Evolutionary conservation across 2,113 vertebrate genomes (phyloP), one percentile per base, ranked within the genome.

Genomic region (Coracopsis vasa): DNA sequence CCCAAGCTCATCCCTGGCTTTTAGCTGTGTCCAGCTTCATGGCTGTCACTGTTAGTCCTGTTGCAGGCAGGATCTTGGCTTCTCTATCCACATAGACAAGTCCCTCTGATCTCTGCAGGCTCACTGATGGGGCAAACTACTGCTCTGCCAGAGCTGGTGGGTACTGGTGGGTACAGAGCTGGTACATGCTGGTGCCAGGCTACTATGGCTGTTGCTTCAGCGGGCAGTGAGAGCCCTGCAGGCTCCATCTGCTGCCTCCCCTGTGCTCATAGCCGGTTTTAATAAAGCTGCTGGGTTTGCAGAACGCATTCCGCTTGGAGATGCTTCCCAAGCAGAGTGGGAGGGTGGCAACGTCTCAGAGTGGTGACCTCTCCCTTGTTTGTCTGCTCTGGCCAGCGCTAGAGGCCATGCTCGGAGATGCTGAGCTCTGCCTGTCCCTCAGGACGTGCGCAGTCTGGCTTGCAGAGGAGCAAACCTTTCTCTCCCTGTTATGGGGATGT

Each of bases 211-310:
- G 66, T 4, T 45, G 66, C 21, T 78, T 16, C 31, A 47, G 85
- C 1, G 1, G 86, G 85, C 86, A 45, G 17, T 0, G 23, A 78
- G 56, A 96, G 47, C 65, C 44, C 56, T 44, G 3, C 65, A 48
- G 85, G 70, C 90, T 5, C 82, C 9, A 35, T 73, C 86, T 29
- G 80, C 73, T 0, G 18, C 82, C 86, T 70, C 83, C 74, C 25
- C 81, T 31, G 60, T 5, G 47, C 13, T 95, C 80, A 9, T 15
- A 78, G 71, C 94, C 83, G 93, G 25, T 88, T 96, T 88, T 71
- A 96, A 96, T 96, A 92, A 94, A 93, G 42, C 70, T 48, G 82
- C 92, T 92, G 89, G 35, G 39, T 81, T 69, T 90, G 92, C 69
- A 90, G 73, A 92, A 90, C 67, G 74, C 83, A 83, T 95, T 93